Conservation (phyloP, 2,888 invertebrate genomes). For the Gari tellinella region DNA sequence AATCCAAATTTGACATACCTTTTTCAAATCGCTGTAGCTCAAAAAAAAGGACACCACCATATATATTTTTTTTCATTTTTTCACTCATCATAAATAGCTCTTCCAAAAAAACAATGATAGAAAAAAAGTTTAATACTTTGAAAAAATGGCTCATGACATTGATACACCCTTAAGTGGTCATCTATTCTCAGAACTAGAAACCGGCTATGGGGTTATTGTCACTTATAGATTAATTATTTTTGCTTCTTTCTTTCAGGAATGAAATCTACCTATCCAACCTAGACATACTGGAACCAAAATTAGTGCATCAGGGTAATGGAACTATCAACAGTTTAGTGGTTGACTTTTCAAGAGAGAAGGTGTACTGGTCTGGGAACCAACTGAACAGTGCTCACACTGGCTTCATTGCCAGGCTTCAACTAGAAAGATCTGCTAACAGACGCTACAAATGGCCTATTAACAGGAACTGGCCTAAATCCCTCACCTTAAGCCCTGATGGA, state of each 20-base stretch:
- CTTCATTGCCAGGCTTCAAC: constrained; percentile 68
- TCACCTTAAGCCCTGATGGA: constrained; percentile 66
- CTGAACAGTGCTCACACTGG: constrained; percentile 56
- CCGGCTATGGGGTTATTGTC: too few species aligned
- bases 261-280: constrained; percentile 68
- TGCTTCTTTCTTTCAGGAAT: constrained; percentile 61
- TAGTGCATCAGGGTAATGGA: constrained; percentile 61
- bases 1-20: too few species aligned
- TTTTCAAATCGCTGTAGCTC: too few species aligned
- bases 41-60: too few species aligned
- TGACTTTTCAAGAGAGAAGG: constrained; percentile 63
- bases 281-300: constrained; percentile 58
- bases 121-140: too few species aligned
- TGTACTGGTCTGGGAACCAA: constrained; percentile 71
- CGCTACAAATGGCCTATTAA: constrained; percentile 64
- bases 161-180: too few species aligned
- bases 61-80: too few species aligned
- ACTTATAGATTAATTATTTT: too few species aligned
- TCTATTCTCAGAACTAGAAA: too few species aligned
- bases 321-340: constrained; percentile 68
- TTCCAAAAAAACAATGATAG: too few species aligned
- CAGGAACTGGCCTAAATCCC: constrained; percentile 69
- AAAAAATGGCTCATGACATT: too few species aligned
- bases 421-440: constrained; percentile 57
- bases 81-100: too few species aligned